These are phyloP conservation scores for Zygogramma bicolorata DNA, from an alignment of 2,888 invertebrate genomes.

Conservation along the genomic window DNA sequence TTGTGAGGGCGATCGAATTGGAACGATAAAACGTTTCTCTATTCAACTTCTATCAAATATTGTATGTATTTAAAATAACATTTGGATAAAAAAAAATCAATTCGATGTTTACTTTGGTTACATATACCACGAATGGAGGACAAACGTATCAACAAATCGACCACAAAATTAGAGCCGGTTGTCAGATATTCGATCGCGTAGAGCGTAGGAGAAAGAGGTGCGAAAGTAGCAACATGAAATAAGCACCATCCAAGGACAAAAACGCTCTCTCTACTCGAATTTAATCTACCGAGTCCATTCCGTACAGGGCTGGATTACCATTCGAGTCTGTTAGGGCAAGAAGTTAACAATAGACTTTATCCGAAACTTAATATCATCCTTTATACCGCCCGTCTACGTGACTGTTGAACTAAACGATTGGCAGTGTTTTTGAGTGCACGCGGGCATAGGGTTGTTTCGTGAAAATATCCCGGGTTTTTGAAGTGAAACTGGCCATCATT, in stretches of 20 bases:
- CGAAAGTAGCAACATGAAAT: neutral
- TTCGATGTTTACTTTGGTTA: too few relatives aligned
- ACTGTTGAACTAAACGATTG: slow-evolving; percentile 6
- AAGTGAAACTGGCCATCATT: too few relatives aligned
- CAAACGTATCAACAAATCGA: too few relatives aligned
- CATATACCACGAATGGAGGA: too few relatives aligned
- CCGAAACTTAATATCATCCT: slow-evolving; percentile 19
- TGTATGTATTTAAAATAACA: too few relatives aligned
- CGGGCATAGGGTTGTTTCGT: neutral
- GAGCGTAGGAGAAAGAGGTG: neutral
- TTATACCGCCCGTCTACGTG: slow-evolving; percentile 9
- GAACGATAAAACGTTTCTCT: too few relatives aligned
- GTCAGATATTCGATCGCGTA: too few relatives aligned
- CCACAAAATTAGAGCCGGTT: too few relatives aligned
- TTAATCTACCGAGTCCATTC: slow-evolving; percentile 9
- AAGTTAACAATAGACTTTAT: slow-evolving; percentile 18
- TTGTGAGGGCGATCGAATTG: too few relatives aligned
- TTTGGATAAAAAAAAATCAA: too few relatives aligned
- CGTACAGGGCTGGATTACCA: slow-evolving; percentile 14
- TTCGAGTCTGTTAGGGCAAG: slow-evolving; percentile 13
- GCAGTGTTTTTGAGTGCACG: neutral
- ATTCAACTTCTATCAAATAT: too few relatives aligned
- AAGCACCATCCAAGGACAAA: neutral
- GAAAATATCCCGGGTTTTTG: neutral
- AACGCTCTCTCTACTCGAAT: neutral